Base-by-base conservation (phyloP, 2,113 vertebrate species). In the Corvus hawaiiensis region DNA sequence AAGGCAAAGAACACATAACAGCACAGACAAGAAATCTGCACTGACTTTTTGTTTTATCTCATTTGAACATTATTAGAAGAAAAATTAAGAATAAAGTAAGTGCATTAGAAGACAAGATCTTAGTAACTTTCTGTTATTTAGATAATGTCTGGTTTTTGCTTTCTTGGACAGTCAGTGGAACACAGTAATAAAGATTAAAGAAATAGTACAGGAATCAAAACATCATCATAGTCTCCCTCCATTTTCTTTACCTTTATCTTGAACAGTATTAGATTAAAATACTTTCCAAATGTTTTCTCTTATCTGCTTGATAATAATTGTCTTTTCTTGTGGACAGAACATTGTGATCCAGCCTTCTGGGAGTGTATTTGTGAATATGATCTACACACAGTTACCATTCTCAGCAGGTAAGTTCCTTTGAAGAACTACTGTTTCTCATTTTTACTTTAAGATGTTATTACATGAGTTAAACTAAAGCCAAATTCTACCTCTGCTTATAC, bases 301-400 rank as follows among this genome's bases (percentile, higher is more conserved):
- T 83, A 48, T 21, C 27, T 41, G 12, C 20, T 75, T 84, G 28
- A n/a, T 67, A 77, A 67, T 54, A 30, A 64, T 22, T 74, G 51
- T 13, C 13, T 95, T 82, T 48, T 51, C 30, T 49, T 78, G 71
- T 41, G 84, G 21, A 49, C 97, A 99, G 99, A 97, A 98, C 16
- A 76, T 99, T 54, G 94, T 93, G 66, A 95, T 99, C 84, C 98
- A 98, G 62, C 79, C 98, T 43, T 95, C 97, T 1, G 99, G 99
- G 27, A 97, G 97, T 39, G 97, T 99, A 67, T 97, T 97, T 41
- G 94, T 99, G 69, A 99, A 99, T 95, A 96, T 95, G 72, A 98
- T 99, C 64, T 94, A 96, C 27, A 98, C 98, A 28, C 98, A 98
- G 95, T 94, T 99, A 78, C 99, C 99, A 5, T 62, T 99, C 72